Percentiles rank a stretch among this genome's conserved stretches.
Evolutionary conservation across 2,888 invertebrate genomes (phyloP).

Genomic region (Nematopogon swammerdamellus): DNA sequence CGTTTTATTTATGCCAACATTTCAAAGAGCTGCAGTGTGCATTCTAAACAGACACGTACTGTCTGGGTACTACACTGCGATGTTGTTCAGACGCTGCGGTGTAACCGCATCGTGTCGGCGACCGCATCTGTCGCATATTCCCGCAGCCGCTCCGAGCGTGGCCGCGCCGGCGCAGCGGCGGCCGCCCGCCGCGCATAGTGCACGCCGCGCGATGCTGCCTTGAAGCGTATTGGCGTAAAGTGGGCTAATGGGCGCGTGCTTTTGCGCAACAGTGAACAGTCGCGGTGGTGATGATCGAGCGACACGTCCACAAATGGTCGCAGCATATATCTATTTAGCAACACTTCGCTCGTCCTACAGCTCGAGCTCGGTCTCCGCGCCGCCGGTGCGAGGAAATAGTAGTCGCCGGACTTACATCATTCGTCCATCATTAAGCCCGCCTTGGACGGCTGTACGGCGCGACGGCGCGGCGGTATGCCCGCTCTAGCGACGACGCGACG

Average conservation of each 20-base stretch:
- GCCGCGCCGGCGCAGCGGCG: too few species aligned
- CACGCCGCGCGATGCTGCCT: neutral
- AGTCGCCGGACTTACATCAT: too few species aligned
- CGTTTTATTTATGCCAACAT: too few species aligned
- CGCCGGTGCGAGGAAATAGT: neutral
- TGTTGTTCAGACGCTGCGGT: too few species aligned
- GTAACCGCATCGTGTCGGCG: too few species aligned
- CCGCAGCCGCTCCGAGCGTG: too few species aligned
- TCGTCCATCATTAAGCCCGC: neutral
- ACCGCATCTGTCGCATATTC: too few species aligned
- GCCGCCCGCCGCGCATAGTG: too few species aligned
- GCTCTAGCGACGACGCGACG: too few species aligned
- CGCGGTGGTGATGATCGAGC: neutral
- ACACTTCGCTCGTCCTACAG: neutral
- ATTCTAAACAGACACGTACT: too few species aligned
- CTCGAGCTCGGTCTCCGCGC: neutral
- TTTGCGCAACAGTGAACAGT: slow-evolving; percentile 20
- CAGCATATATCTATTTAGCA: neutral
- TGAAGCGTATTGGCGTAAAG: slow-evolving; percentile 25
- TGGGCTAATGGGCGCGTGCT: slow-evolving; percentile 34
- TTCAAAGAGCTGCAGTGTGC: too few species aligned
- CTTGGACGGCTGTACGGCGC: neutral
- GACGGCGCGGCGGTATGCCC: neutral
- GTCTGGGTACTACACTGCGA: too few species aligned
- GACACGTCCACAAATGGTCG: neutral